Evolutionary conservation across 2,888 invertebrate genomes (phyloP), one percentile per base, ranked within the genome.

Genomic region (Molorchus minor): DNA sequence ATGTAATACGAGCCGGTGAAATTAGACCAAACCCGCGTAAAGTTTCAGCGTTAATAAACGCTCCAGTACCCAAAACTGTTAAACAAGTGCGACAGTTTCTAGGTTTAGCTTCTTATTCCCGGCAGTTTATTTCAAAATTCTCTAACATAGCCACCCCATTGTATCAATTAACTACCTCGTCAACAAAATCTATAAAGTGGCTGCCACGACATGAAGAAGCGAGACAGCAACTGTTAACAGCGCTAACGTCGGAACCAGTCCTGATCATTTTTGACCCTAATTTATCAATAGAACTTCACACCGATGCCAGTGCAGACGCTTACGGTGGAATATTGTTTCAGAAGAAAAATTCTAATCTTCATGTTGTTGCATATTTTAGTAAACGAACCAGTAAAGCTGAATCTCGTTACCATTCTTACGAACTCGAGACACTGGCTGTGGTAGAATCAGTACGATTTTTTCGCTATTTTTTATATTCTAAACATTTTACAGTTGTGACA

Each of bases 301-400:
- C 70, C 0, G 72, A 75, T 29, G 72, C 72, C 2, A 63, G 71
- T 41, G 67, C 61, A 38, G 1, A 56, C 17, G 70, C 70, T 1
- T 59, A 68, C 10, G 72, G 66, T 0, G 74, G 69, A 1, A 71
- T 75, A n/a, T 49, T 76, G 4, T 36, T 75, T 5, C 74, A 74
- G 51, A 57, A 29, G 21, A 15, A 45, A 29, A 29, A 29, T 25
- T 3, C 3, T 25, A 25, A 3, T 25, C 8, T 25, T 25, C 10
- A 40, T 38, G 12, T 40, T 46, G 59, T 75, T 0, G 61, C 63
- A 3, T 75, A 69, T 47, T 64, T 52, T 20, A 71, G 69, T 7
- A 59, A 62, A 20, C 59, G 55, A 29, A 47, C 73, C 1, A 65
- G 64, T 10, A 52, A 30, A 1, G 25, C 63, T 1, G 72, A 76